These are phyloP conservation scores for Timandra comae DNA, from an alignment of 2,888 invertebrate genomes.

Conservation along the genomic window DNA sequence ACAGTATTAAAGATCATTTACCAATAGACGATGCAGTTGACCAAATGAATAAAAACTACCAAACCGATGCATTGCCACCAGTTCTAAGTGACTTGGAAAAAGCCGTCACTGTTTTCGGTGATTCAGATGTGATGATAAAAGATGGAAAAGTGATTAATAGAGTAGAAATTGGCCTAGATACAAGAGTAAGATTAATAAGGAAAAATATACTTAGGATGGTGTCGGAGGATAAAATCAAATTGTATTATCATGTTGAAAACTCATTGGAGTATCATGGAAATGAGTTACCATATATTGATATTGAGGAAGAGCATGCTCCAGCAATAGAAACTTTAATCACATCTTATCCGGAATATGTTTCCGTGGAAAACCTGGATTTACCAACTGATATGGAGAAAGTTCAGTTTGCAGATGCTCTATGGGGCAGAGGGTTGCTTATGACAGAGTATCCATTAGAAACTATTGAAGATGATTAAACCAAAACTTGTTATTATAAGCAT, in stretches of 20 bases:
- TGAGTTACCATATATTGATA: slow-evolving; percentile 82
- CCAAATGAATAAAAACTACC: slow-evolving; percentile 88
- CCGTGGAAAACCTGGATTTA: slow-evolving; percentile 83
- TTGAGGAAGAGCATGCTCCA: slow-evolving; percentile 81
- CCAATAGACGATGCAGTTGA: slow-evolving; percentile 90
- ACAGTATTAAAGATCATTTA: slow-evolving; percentile 76
- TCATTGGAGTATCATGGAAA: slow-evolving; percentile 89
- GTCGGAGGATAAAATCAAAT: slow-evolving; percentile 76
- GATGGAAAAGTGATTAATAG: slow-evolving; percentile 79
- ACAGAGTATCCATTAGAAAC: slow-evolving; percentile 78
- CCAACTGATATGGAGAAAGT: slow-evolving; percentile 80
- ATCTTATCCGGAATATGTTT: slow-evolving; percentile 85
- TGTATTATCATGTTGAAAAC: slow-evolving; percentile 92
- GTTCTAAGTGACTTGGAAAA: slow-evolving; percentile 81
- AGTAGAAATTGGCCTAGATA: slow-evolving; percentile 81
- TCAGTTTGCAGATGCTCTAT: slow-evolving; percentile 81
- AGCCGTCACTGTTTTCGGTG: slow-evolving; percentile 82
- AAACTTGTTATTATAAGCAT: no score
- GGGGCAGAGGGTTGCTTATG: slow-evolving; percentile 89
- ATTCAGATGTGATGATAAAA: slow-evolving; percentile 80
- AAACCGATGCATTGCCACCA: slow-evolving; percentile 93
- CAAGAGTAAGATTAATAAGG: slow-evolving; percentile 77
- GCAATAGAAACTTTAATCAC: slow-evolving; percentile 83
- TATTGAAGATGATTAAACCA: slow-evolving; percentile 56
- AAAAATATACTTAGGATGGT: slow-evolving; percentile 79